Evolutionary conservation across 1,140 invertebrate species (phyloP), one percentile per base, ranked within the genome.

Genomic region (Araneus ventricosus): DNA sequence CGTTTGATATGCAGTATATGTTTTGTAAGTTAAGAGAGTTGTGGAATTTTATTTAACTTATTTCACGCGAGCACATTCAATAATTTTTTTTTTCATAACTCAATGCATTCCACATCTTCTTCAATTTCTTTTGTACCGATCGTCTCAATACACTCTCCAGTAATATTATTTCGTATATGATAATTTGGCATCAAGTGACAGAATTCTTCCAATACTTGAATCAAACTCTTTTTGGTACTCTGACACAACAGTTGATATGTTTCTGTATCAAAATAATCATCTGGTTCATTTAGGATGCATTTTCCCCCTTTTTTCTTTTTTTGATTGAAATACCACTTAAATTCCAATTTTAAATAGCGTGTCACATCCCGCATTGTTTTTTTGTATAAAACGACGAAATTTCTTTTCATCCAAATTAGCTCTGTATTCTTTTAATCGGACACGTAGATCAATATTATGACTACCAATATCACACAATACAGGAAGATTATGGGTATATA

Each of bases 201-300:
- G 30, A 59, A 86, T 27, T 86, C 84, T 59, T 30, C 4, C 84
- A 86, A 86, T 17, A 86, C n/a, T 30, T 86, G 84, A 20, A 57
- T 59, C 10, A 86, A 27, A 41, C 52, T 86, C n/a, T 86, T 86
- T 27, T 86, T 45, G 14, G 17, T 17, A 52, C 84, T 86, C 20
- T 86, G 52, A 17, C 84, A 86, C 45, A 86, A 10, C 20, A 86
- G n/a, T 41, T 30, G 24, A 59, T 86, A n/a, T 4, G 52, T 86
- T 86, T 86, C 84, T 24, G n/a, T 30, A 34, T 86, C 84, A 27
- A 86, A 86, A 4, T n/a, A 17, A 10, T 84, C 80, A 22, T 84
- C 24, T 4, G 39, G 5, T 34, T 84, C 80, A 27, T 84, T 52
- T 20, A 86, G 30, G 7, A 86, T 27, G n/a, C 84, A 86, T 8